Evolutionary conservation across 2,113 vertebrate species (phyloP).

Genomic region (Maccullochella peelii): DNA sequence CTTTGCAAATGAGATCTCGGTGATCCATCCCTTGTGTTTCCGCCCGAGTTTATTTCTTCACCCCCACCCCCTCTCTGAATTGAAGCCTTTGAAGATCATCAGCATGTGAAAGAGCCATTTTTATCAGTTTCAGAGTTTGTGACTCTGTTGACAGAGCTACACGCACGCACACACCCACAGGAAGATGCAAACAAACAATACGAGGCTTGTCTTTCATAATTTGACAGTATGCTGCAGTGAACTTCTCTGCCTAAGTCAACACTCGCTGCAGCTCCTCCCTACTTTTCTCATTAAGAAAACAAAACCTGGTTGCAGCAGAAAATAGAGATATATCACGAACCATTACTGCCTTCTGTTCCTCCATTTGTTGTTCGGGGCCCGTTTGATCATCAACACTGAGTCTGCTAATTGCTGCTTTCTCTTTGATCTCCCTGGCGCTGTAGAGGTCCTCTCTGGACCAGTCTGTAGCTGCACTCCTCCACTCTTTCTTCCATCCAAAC

Average conservation of each 20-base stretch:
- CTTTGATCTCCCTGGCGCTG: conserved; percentile 59
- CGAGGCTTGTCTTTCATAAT: conserved; percentile 18
- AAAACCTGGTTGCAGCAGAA: conserved; percentile 27
- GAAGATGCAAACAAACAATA: conserved; percentile 45
- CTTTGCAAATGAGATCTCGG: conserved; percentile 74
- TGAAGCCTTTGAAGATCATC: conserved; percentile 67
- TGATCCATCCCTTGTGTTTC: conserved; percentile 69
- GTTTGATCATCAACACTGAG: conserved; percentile 49
- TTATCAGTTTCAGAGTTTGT: conserved; percentile 46
- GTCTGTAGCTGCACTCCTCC: conserved; percentile 15
- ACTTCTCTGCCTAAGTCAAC: conserved; percentile 18
- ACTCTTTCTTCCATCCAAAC: conserved; percentile 41
- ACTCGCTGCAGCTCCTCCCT: background rate
- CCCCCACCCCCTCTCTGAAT: conserved; percentile 30
- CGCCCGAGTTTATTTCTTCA: conserved; percentile 49
- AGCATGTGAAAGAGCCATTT: conserved; percentile 55
- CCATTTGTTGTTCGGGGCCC: conserved; percentile 48
- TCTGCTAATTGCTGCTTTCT: conserved; percentile 59
- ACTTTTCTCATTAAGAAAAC: conserved; percentile 35
- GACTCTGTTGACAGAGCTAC: conserved; percentile 44
- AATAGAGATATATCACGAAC: conserved; percentile 47
- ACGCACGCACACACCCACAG: background rate
- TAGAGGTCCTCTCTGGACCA: conserved; percentile 48
- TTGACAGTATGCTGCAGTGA: conserved; percentile 9
- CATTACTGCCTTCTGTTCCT: conserved; percentile 59